Percentiles rank a stretch among this genome's conserved stretches.
Evolutionary conservation across 2,113 vertebrate genomes (phyloP).

Genomic region (Toxostoma redivivum): DNA sequence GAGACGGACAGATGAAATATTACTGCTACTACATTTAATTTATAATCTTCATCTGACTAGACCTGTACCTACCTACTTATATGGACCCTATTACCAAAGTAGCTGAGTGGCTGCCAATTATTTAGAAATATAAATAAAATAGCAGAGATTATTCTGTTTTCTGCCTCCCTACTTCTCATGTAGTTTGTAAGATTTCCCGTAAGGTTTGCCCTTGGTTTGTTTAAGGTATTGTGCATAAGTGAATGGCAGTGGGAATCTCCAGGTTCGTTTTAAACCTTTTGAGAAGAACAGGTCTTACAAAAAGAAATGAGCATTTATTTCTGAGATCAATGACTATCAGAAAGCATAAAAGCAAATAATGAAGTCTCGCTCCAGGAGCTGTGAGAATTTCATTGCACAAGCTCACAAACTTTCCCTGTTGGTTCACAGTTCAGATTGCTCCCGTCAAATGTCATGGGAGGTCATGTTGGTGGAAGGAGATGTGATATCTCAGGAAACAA

Average conservation of each 20-base stretch:
- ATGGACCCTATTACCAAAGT: slow-evolving; percentile 26
- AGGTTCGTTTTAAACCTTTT: background rate
- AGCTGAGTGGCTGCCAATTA: slow-evolving; percentile 11
- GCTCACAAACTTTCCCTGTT: background rate
- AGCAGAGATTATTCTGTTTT: background rate
- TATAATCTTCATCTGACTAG: slow-evolving; percentile 45
- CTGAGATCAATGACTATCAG: background rate
- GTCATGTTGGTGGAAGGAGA: slow-evolving; percentile 50
- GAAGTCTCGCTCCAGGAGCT: background rate
- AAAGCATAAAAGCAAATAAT: background rate
- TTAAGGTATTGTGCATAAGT: background rate
- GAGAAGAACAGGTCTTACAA: background rate
- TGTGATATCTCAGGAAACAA: slow-evolving; percentile 29
- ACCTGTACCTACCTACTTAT: slow-evolving; percentile 3
- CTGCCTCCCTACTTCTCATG: background rate
- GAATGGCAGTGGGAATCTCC: background rate
- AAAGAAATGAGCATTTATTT: background rate
- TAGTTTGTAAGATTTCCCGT: background rate
- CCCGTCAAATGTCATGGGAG: background rate
- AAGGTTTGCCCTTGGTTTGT: background rate
- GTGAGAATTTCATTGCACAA: slow-evolving; percentile 8
- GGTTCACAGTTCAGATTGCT: slow-evolving; percentile 2
- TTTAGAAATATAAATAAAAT: slow-evolving; percentile 19
- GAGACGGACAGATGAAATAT: slow-evolving; percentile 33
- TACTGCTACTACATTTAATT: slow-evolving; percentile 38